These are phyloP conservation scores for Premnoplex brunnescens DNA, from an alignment of 2,797 vertebrate species.

Conservation along the genomic window DNA sequence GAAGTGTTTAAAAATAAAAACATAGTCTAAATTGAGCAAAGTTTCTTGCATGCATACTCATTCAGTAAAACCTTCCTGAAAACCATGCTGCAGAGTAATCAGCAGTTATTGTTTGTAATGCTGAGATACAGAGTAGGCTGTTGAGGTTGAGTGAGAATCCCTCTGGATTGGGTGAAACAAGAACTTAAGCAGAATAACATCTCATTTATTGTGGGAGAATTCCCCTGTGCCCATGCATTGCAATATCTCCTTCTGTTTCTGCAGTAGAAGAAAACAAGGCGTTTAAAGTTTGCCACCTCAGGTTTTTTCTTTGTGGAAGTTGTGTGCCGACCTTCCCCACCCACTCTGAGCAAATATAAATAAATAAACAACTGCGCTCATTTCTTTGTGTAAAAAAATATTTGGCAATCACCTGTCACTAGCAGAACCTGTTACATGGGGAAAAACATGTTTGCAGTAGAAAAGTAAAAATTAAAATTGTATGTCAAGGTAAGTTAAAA, in stretches of 20 bases:
- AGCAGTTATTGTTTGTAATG: background rate
- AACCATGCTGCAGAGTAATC: background rate
- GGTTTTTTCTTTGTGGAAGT: background rate
- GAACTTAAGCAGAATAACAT: background rate
- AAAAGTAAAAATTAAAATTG: conserved; percentile 10
- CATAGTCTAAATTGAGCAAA: background rate
- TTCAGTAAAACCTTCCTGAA: conserved; percentile 6
- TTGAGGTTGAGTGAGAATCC: conserved; percentile 4
- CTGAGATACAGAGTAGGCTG: background rate
- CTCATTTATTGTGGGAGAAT: conserved; percentile 36
- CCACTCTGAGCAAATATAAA: background rate
- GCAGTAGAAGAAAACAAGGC: background rate
- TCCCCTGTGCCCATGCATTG: background rate
- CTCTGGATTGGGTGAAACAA: conserved; percentile 16
- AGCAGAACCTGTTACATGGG: conserved; percentile 58
- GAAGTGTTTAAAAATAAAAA: conserved; percentile 17
- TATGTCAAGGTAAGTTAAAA: conserved; percentile 34
- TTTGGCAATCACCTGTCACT: conserved; percentile 34
- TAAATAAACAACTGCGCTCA: conserved; percentile 11
- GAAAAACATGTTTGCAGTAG: conserved; percentile 15
- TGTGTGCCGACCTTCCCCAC: background rate
- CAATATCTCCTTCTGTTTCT: background rate
- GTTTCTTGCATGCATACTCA: background rate
- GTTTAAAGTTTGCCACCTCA: background rate
- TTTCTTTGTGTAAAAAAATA: conserved; percentile 37